Conservation (phyloP, 2,797 vertebrate genomes). For the Brotula barbata region DNA sequence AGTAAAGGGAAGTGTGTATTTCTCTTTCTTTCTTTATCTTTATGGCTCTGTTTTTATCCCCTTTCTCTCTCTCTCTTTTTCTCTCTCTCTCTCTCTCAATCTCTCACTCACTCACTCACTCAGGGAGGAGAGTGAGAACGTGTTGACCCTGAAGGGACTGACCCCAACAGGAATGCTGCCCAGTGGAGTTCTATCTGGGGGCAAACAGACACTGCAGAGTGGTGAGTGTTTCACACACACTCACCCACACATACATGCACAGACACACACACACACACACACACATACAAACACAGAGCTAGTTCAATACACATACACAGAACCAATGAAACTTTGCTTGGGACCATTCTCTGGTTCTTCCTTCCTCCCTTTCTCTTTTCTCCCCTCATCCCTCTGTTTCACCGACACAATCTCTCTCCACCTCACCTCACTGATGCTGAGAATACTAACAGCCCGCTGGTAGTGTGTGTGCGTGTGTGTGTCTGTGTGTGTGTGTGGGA, state of each 20-base stretch:
- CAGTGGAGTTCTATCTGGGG: constrained; percentile 82
- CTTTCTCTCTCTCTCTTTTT: no score
- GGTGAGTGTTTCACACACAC: constrained; percentile 69
- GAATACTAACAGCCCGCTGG: constrained; percentile 71
- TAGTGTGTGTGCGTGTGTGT: constrained; percentile 21
- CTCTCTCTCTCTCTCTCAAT: constrained; percentile 10
- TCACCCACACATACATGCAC: constrained; percentile 12
- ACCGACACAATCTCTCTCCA: constrained; percentile 52
- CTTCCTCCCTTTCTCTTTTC: constrained; percentile 32
- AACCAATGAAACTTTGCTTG: constrained; percentile 25
- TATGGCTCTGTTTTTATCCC: constrained; percentile 20
- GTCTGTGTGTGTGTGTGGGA: constrained; percentile 4
- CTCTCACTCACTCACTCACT: neutral
- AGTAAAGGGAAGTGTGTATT: constrained; percentile 31
- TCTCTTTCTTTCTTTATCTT: no score
- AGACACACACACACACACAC: constrained; percentile 15
- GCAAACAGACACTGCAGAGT: constrained; percentile 84
- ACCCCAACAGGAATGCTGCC: constrained; percentile 86
- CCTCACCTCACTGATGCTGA: constrained; percentile 61
- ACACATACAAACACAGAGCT: neutral
- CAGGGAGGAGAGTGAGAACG: constrained; percentile 87
- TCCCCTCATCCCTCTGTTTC: constrained; percentile 52
- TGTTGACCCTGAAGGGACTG: no score
- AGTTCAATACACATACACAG: constrained; percentile 16
- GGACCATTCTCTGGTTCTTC: constrained; percentile 40